Base-by-base conservation (phyloP, 2,113 vertebrate species). In the Lepus timidus region DNA sequence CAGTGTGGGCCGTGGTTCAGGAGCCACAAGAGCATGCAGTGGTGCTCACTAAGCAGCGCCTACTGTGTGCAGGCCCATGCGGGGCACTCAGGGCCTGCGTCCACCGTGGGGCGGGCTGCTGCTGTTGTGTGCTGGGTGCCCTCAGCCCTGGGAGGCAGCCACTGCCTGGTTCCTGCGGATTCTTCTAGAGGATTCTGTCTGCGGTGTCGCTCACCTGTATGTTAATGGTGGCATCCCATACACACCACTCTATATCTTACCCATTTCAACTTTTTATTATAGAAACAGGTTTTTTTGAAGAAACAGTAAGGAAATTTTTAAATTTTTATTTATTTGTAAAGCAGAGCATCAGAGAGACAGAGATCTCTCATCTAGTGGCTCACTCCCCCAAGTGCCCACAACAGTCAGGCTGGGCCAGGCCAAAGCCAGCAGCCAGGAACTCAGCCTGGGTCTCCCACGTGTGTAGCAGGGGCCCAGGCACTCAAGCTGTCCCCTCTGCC, bases 171-270 rank as follows among this genome's bases (percentile, higher is more conserved):
- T 70, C 20, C 36, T 31, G 31, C 17, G 9, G 25, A 3, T 31
- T 23, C 36, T 76, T 67, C 44, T 22, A 33, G 36, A 62, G 1
- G 4, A 12, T 23, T 23, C 8, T 31, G 12, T 33, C 61, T 74
- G 1, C 22, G 44, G 4, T 2, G 0, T 92, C 27, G 22, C 10
- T 80, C 64, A 25, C 14, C 27, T 67, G 64, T 10, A 12, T 10
- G 27, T 67, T 11, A 31, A 65, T 29, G 13, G 29, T 27, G 64
- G 11, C 0, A 13, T 12, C 4, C 13, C 11, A 4, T 67, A 12
- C 64, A 68, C 3, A 0, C 12, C 0, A 0, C 23, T 4, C 20
- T 1, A 0, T n/a, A 4, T 13, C 76, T 52, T 64, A 52, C n/a
- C 20, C 19, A 10, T 39, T 36, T 4, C 20, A 0, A 25, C 25